Base-by-base conservation (phyloP, 37 sponge, comb jelly and placozoan genomes). In the Cladorhizidae sp. region DNA sequence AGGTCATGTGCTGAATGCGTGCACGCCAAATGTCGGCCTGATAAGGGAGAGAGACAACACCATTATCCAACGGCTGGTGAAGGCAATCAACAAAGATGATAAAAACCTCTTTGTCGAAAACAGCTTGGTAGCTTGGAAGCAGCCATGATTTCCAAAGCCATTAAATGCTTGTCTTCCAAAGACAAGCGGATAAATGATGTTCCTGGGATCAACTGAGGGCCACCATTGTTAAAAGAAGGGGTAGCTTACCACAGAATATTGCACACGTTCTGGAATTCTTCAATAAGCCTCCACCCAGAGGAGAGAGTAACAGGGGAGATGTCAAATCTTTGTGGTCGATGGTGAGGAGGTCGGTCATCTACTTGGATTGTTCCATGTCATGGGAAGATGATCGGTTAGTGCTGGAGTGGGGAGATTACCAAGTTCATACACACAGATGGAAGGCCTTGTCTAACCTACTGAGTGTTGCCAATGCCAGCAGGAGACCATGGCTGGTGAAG, bases 1-100 rank as follows among this genome's bases (percentile, higher is more conserved):
- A 1, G 70, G 63, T 7, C 85, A 84, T 63, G 76, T 76, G 20
- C 77, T 84, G 37, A 84, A 84, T 67, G 70, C 68, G 51, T 84
- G 85, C 69, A 58, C 40, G 0, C 45, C 70, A 39, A 55, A 76
- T 31, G 29, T 58, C 6, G 77, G 70, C 1, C 29, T 69, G 70
- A 84, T 84, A 56, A 7, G 85, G 49, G 70, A 1, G 2, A 0
- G 85, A 26, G 77, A 84, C 38, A 76, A 76, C 37, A 3, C 9
- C 9, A 76, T 84, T 51, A 71, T 84, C 28, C 28, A 84, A 35
- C 0, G 85, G 17, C 38, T 84, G 1, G 57, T 33, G 43, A 75
- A 75, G 28, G 85, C 85, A 0, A 31, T 84, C 33, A 75, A 68
- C 2, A 3, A 1, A 2, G 42, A 51, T 1, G 5, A 43, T 1